Percentiles rank a stretch among this genome's conserved stretches.
phyloP scores from a whole-genome alignment of 2,888 invertebrate genomes.

The Acrobasis suavella region DNA sequence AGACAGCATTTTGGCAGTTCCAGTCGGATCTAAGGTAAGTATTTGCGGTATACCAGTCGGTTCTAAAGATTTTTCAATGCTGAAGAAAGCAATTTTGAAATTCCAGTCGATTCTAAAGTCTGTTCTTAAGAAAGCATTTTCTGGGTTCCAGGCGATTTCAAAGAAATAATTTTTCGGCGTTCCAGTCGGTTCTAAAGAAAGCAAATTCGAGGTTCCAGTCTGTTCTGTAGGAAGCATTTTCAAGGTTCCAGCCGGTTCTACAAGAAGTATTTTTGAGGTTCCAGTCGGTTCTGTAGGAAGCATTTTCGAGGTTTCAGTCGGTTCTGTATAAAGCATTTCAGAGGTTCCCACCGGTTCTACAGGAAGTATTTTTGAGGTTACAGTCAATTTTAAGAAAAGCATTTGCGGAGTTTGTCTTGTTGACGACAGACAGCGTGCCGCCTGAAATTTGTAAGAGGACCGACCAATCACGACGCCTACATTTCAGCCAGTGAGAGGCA shows the following conservation, averaged over 20 bases:
- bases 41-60: background rate
- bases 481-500: no score
- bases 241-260: no score
- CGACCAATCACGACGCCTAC: no score
- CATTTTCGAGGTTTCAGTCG: background rate
- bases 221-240: background rate
- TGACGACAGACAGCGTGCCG: no score
- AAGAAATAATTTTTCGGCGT: background rate
- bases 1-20: slow-evolving; percentile 2
- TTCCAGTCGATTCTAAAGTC: no score
- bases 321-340: background rate
- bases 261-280: no score
- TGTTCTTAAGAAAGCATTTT: no score
- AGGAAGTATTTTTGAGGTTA: background rate
- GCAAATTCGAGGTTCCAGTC: no score
- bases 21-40: slow-evolving; percentile 24
- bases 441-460: no score
- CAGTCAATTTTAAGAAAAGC: slow-evolving; percentile 26
- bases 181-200: no score
- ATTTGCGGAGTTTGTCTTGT: no score
- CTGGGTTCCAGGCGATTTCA: no score
- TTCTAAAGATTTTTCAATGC: background rate
- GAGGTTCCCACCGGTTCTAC: background rate
- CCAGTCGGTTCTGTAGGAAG: background rate
- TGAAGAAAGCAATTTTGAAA: background rate